A percentile compares a stretch with the other conserved stretches of the same genome.
Conservation (phyloP, 23 tunicate species). For the Pegea sp. region DNA sequence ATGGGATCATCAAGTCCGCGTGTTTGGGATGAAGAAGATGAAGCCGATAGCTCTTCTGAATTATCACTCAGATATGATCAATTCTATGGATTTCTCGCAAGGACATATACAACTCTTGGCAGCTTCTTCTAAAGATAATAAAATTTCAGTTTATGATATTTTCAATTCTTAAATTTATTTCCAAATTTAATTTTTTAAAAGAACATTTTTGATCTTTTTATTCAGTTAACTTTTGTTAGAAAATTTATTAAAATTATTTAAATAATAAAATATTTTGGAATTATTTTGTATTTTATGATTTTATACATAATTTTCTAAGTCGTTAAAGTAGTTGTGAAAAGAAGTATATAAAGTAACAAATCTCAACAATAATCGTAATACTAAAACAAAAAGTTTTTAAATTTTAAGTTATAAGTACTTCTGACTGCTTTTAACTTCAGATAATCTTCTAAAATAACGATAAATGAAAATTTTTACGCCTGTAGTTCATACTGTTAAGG, state of each 20-base stretch:
- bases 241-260: background rate
- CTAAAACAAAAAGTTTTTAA: too few species aligned
- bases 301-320: too few species aligned
- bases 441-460: too few species aligned
- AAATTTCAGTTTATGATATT: background rate
- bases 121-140: background rate
- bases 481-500: too few species aligned
- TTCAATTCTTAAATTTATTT: background rate
- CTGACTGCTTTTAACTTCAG: too few species aligned
- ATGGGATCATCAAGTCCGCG: conserved; percentile 59
- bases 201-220: background rate
- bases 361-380: too few species aligned
- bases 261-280: background rate
- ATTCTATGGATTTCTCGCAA: conserved; percentile 30
- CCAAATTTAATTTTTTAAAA: background rate
- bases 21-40: conserved; percentile 32
- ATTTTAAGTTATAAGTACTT: too few species aligned
- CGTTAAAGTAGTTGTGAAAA: too few species aligned
- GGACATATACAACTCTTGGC: background rate
- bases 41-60: conserved; percentile 63
- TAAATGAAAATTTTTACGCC: too few species aligned
- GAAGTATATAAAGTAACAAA: too few species aligned
- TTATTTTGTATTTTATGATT: too few species aligned
- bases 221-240: background rate
- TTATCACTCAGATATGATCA: conserved; percentile 50